phyloP scores from a whole-genome alignment of 2,888 invertebrate genomes.

The Netelia fuscicornis region DNA sequence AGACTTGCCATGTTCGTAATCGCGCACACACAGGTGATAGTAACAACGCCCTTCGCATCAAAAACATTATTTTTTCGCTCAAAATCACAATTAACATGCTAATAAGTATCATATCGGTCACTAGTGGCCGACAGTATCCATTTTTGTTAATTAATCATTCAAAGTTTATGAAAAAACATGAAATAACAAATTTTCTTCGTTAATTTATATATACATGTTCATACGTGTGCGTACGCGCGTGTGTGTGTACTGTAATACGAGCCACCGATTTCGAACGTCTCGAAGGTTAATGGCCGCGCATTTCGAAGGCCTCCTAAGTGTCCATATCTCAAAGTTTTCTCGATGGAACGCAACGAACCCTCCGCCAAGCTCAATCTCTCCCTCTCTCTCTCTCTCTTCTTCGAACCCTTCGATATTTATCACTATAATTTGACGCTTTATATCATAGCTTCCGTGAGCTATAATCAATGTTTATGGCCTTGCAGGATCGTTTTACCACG shows the following conservation, averaged over 20 bases:
- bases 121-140: too few relatives aligned
- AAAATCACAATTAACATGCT: too few relatives aligned
- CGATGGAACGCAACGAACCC: conserved; percentile 23
- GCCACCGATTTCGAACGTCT: conserved; percentile 21
- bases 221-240: not conserved
- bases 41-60: too few relatives aligned
- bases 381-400: not conserved
- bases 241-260: conserved; percentile 2
- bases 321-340: conserved; percentile 54
- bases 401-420: conserved; percentile 52
- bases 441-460: conserved; percentile 32
- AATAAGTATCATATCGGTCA: too few relatives aligned
- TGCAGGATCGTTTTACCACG: conserved; percentile 71
- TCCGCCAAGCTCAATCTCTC: conserved; percentile 54
- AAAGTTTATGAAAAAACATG: too few relatives aligned
- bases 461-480: conserved; percentile 81
- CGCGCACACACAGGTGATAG: too few relatives aligned
- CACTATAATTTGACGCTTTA: conserved; percentile 80
- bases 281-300: conserved; percentile 19
- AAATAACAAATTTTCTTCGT: too few relatives aligned
- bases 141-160: too few relatives aligned
- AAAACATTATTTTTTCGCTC: too few relatives aligned
- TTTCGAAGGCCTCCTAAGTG: conserved; percentile 38
- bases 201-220: not conserved
- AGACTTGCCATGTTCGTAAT: too few relatives aligned